These are phyloP conservation scores for Meteorus sp. DNA, from an alignment of 1,140 invertebrate species.

Conservation along the genomic window DNA sequence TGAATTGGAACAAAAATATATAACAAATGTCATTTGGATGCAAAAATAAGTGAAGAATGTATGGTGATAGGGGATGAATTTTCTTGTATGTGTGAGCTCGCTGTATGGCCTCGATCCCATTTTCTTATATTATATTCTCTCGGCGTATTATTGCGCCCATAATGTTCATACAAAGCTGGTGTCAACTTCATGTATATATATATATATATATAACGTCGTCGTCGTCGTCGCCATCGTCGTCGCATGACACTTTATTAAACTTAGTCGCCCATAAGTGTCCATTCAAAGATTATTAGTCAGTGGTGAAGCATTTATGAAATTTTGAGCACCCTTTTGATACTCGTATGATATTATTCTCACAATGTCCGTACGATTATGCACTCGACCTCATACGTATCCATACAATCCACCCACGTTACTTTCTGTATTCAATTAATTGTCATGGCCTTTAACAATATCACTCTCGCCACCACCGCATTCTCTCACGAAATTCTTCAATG, in stretches of 20 bases:
- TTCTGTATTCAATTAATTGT: conserved; percentile 15
- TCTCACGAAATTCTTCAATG: neutral
- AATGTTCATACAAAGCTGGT: too few species aligned
- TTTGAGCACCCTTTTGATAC: neutral
- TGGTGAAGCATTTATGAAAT: conserved; percentile 4
- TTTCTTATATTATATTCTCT: neutral
- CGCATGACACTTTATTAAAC: conserved; percentile 28
- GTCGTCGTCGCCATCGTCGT: too few species aligned
- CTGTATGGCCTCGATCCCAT: too few species aligned
- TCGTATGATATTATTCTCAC: neutral
- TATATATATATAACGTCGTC: too few species aligned
- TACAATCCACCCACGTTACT: neutral
- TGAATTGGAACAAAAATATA: too few species aligned
- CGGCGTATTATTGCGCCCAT: too few species aligned
- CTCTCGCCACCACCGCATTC: neutral
- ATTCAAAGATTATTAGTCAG: conserved; percentile 20
- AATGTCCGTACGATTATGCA: conserved; percentile 8
- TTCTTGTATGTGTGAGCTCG: too few species aligned
- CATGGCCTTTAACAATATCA: too few species aligned
- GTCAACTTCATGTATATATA: too few species aligned
- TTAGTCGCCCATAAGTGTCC: conserved; percentile 20
- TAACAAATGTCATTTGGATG: too few species aligned
- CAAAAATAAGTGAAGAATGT: too few species aligned
- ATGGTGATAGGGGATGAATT: too few species aligned
- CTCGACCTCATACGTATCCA: neutral